phyloP scores from a whole-genome alignment of 2,888 invertebrate species.

The Sipha maydis region DNA sequence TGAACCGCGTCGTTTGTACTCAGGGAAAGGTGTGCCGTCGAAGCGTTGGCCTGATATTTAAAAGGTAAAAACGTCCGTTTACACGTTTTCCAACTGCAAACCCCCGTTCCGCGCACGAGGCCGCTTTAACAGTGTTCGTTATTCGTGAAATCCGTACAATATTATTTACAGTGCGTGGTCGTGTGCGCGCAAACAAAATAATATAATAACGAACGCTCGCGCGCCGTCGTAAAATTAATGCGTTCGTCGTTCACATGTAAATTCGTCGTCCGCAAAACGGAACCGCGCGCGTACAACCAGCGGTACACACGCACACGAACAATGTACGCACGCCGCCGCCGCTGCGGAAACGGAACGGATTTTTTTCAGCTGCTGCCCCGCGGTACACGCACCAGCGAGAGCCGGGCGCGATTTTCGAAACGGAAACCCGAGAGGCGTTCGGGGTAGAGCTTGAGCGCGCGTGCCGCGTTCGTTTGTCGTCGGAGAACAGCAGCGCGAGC shows the following conservation, averaged over 20 bases:
- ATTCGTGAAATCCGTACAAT: neutral
- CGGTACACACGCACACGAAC: too few species aligned
- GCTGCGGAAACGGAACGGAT: constrained; percentile 39
- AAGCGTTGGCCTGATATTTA: neutral
- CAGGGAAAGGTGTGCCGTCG: neutral
- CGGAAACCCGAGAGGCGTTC: constrained; percentile 40
- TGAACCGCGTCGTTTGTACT: neutral
- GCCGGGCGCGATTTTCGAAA: constrained; percentile 24
- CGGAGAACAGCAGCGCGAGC: neutral
- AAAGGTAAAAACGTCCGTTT: neutral
- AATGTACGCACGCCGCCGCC: neutral
- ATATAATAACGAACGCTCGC: neutral
- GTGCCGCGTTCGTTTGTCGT: constrained; percentile 34
- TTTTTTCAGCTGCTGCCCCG: too few species aligned
- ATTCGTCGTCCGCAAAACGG: constrained; percentile 45
- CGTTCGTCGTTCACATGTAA: constrained; percentile 54
- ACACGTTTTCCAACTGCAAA: neutral
- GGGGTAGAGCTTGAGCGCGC: neutral
- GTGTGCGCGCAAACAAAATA: neutral
- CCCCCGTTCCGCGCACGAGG: neutral
- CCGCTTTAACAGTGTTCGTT: constrained; percentile 16
- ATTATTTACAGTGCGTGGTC: neutral
- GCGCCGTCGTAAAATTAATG: constrained; percentile 5
- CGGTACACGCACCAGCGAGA: too few species aligned
- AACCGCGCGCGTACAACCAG: neutral